phyloP scores from a whole-genome alignment of 2,888 invertebrate genomes.

The Meiosimyza platycephala region DNA sequence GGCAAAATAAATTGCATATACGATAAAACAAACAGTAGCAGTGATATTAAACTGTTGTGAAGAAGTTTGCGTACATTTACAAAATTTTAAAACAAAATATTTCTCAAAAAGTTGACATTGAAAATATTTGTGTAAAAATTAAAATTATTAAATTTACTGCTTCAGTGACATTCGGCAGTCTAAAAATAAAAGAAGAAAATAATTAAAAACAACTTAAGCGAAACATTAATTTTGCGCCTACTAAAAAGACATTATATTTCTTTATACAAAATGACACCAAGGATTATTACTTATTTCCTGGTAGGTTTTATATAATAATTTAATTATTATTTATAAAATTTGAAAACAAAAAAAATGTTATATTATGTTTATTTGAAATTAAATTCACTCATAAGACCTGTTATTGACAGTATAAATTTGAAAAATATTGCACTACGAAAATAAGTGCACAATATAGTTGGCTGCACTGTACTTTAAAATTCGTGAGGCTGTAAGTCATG shows the following conservation, averaged over 20 bases:
- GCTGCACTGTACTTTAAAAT: too few species aligned
- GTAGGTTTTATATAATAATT: slow-evolving; percentile 48
- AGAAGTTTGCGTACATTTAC: slow-evolving; percentile 1
- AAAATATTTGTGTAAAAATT: background rate
- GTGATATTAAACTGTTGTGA: background rate
- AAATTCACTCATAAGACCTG: background rate
- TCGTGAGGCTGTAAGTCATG: too few species aligned
- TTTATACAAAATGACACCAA: slow-evolving; percentile 55
- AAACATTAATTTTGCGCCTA: background rate
- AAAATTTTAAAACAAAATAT: background rate
- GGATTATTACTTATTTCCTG: slow-evolving; percentile 62
- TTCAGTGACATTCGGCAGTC: background rate
- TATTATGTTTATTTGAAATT: background rate
- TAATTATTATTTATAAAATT: background rate
- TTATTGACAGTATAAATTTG: background rate
- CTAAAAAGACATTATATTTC: background rate
- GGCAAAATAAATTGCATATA: background rate
- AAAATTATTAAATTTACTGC: slow-evolving; percentile 11
- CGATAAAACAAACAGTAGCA: slow-evolving; percentile 7
- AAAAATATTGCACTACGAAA: background rate
- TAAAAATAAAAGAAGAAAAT: slow-evolving; percentile 1
- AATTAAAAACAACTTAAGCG: background rate
- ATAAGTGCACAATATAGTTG: too few species aligned
- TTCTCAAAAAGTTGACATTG: background rate
- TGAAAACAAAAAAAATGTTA: background rate